phyloP scores from a whole-genome alignment of 2,113 vertebrate species.

The Megalops atlanticus region DNA sequence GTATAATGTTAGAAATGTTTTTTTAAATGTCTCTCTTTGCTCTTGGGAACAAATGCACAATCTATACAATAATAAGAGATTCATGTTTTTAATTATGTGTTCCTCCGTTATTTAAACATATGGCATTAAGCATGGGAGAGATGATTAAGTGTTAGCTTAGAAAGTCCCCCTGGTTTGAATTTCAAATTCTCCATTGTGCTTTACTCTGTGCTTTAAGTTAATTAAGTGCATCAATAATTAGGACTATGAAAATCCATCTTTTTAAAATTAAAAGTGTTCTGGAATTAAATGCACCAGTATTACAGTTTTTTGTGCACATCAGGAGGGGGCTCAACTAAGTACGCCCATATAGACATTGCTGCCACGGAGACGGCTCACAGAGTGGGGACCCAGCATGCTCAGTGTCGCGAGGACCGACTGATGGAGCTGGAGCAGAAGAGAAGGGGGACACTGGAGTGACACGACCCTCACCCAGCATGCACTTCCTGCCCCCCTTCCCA shows the following conservation, averaged over 20 bases:
- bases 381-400: constrained; percentile 76
- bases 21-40: not conserved
- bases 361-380: constrained; percentile 81
- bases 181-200: not conserved
- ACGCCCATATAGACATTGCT: constrained; percentile 78
- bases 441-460: constrained; percentile 69
- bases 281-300: not conserved
- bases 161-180: not conserved
- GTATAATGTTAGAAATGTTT: not conserved
- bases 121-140: not conserved
- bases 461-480: not conserved
- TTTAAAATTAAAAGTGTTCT: not conserved
- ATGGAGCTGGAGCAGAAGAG: constrained; percentile 76
- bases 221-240: not conserved
- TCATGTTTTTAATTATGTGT: not conserved
- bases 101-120: not conserved
- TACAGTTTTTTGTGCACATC: constrained; percentile 3
- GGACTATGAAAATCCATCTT: not conserved
- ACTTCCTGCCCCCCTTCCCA: not conserved
- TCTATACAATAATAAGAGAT: not conserved
- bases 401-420: constrained; percentile 74
- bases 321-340: constrained; percentile 74
- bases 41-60: not conserved
- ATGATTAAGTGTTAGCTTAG: not conserved
- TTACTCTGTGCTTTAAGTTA: not conserved